Evolutionary conservation across 2,113 vertebrate genomes (phyloP).

Genomic region (Numida meleagris): DNA sequence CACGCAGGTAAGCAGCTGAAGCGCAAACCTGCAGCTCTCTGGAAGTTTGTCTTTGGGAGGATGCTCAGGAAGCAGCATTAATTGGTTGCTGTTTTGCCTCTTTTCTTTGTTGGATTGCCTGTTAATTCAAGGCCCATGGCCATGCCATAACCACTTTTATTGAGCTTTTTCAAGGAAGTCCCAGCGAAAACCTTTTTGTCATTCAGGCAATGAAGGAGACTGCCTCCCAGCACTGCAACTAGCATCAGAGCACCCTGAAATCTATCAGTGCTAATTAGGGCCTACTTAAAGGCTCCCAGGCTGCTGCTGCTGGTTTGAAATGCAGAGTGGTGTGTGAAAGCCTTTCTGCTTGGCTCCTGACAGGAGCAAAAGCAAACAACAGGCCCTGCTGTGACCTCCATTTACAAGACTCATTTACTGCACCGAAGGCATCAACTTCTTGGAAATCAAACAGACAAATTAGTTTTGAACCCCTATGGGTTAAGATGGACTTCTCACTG

Average conservation of each 20-base stretch:
- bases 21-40: not conserved
- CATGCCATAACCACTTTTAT: conserved; percentile 54
- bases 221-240: conserved; percentile 32
- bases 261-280: conserved; percentile 64
- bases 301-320: conserved; percentile 29
- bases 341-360: conserved; percentile 44
- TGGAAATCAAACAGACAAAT: conserved; percentile 68
- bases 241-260: conserved; percentile 58
- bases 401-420: conserved; percentile 65
- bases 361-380: conserved; percentile 59
- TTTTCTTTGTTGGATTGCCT: conserved; percentile 48
- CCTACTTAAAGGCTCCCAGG: conserved; percentile 54
- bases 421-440: conserved; percentile 54
- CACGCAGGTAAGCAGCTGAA: not conserved
- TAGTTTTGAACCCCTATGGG: conserved; percentile 54
- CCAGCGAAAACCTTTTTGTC: conserved; percentile 50
- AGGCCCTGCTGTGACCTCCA: conserved; percentile 66
- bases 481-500: conserved; percentile 62
- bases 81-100: conserved; percentile 37
- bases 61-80: not conserved
- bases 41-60: not conserved
- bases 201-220: conserved; percentile 49
- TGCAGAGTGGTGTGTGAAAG: conserved; percentile 43
- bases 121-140: conserved; percentile 55
- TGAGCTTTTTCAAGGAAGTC: conserved; percentile 42